Base-by-base conservation (phyloP, 2,888 invertebrate genomes). In the Shargacucullia verbasci region DNA sequence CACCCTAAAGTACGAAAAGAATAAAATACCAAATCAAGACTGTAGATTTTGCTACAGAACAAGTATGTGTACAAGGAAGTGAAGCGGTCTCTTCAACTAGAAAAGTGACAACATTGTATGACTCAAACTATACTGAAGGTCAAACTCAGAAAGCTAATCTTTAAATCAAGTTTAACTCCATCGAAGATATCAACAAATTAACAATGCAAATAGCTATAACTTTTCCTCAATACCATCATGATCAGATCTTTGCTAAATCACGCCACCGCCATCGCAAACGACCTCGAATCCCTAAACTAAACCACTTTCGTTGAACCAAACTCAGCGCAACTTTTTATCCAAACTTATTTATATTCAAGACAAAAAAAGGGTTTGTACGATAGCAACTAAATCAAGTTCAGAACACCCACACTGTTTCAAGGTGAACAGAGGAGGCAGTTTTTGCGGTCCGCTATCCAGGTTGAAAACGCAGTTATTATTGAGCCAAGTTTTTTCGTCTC, bases 291-390 rank as follows among this genome's bases (percentile, higher is more conserved):
- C 59, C 43, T 14, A 52, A 59, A 41, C 14, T n/a, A 48, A 67
- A 64, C 45, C 59, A 59, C 60, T 73, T 74, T 74, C 71, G 59
- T 56, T 72, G 39, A 60, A 60, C 59, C 20, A 41, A 55, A 65
- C 13, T 65, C 65, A 27, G 55, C 70, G 54, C 60, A 64, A 63
- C 47, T 77, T 81, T 91, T 91, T 89, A 85, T 82, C 57, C 81
- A 79, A 82, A 84, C 88, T 89, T 92, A 92, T 93, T 91, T 92
- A 90, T 91, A 90, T 92, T 91, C 90, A 88, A 90, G 87, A 88
- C 88, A 92, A 92, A 92, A 59, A 92, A 92, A 91, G 91, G 92
- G 91, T 91, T 89, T 87, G 90, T 91, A 90, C 89, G 91, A 89
- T 90, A 86, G 90, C 86, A 86, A 90, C 89, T 89, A 90, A 92